Evolutionary conservation across 2,888 invertebrate genomes (phyloP), one percentile per base, ranked within the genome.

Genomic region (Catotricha subobsoleta): DNA sequence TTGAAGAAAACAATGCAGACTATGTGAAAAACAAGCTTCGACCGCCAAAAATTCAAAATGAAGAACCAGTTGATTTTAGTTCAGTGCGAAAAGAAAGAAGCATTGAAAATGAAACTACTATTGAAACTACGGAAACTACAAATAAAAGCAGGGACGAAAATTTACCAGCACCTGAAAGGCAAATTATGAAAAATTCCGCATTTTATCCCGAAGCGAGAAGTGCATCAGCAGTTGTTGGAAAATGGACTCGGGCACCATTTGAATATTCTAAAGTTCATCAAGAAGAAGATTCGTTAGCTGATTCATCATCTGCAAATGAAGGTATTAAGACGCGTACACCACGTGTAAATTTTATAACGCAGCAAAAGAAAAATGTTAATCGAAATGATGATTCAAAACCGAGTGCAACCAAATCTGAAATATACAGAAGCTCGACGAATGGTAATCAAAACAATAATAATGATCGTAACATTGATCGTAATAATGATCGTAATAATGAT

Each of bases 341-440:
- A 1, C 58, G 74, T 49, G 73, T 76, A 2, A 73, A 76, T 55
- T 76, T 76, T 49, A 71, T 76, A 12, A 76, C 76, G 0, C 74
- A 75, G 52, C 68, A 72, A 46, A 69, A 70, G 21, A 20, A 37
- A n/a, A 42, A 37, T 16, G 29, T 18, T 9, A 13, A 18, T 7
- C 19, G 27, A 7, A 12, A 30, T 33, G 35, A 27, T 15, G 42
- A 39, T 15, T 21, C 36, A 27, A 42, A 38, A 20, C 2, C 38
- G 15, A 42, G 42, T 20, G 42, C 42, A 15, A 38, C 39, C 5
- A 42, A 42, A 38, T 13, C 42, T 2, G 42, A 42, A 12, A 23
- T 37, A 13, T 37, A 42, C 18, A 42, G 30, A 30, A 37, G 6
- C 10, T 23, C 30, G 31, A 30, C 15, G 30, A 30, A 30, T 15